A percentile compares a stretch with the other conserved stretches of the same genome.
phyloP scores from a whole-genome alignment of 2,797 vertebrate genomes.

The Fistularia commersonii region DNA sequence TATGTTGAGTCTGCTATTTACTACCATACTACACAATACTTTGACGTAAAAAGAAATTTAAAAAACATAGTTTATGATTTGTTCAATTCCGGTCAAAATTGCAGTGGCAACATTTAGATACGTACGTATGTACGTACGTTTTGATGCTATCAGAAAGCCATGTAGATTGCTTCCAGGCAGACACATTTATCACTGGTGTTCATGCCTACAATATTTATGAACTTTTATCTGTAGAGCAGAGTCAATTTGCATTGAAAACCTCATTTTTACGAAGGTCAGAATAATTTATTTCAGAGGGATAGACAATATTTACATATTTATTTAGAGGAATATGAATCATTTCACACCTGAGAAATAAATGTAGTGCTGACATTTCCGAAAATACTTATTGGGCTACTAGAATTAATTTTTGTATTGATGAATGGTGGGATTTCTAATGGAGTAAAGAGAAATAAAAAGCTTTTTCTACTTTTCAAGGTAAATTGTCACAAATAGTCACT shows the following conservation, averaged over 20 bases:
- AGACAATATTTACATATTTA: slow-evolving; percentile 68
- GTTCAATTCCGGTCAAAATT: too few relatives aligned
- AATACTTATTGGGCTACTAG: slow-evolving; percentile 62
- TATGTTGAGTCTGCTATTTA: too few relatives aligned
- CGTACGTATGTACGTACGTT: too few relatives aligned
- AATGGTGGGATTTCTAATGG: slow-evolving; percentile 61
- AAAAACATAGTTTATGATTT: too few relatives aligned
- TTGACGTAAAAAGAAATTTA: too few relatives aligned
- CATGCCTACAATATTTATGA: slow-evolving; percentile 71
- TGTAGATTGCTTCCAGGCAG: slow-evolving; percentile 59
- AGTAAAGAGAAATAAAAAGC: slow-evolving; percentile 58
- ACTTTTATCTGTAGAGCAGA: slow-evolving; percentile 38
- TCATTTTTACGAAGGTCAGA: slow-evolving; percentile 77
- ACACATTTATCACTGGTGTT: slow-evolving; percentile 65
- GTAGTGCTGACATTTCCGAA: slow-evolving; percentile 72
- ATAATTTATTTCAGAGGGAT: slow-evolving; percentile 73
- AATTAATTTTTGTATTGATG: slow-evolving; percentile 67
- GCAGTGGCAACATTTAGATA: too few relatives aligned
- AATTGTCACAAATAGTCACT: slow-evolving; percentile 54
- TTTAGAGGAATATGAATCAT: slow-evolving; percentile 74
- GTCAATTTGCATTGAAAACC: slow-evolving; percentile 76
- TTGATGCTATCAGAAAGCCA: too few relatives aligned
- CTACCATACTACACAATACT: too few relatives aligned
- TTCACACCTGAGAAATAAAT: slow-evolving; percentile 75
- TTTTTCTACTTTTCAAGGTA: slow-evolving; percentile 59